Conservation (phyloP, 1,140 invertebrate genomes). For the Papilio glaucus region DNA sequence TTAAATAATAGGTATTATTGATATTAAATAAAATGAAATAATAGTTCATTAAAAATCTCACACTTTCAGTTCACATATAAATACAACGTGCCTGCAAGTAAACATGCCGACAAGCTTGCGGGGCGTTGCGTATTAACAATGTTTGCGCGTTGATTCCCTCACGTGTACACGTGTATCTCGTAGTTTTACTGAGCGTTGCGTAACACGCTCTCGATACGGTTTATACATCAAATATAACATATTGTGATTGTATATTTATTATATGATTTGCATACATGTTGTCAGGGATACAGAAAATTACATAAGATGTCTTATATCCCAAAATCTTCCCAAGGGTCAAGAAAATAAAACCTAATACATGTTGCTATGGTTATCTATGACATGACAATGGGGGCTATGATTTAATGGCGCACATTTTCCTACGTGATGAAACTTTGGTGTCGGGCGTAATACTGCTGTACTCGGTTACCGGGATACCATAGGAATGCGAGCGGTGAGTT, state of each 20-base stretch:
- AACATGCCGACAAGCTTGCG: background rate
- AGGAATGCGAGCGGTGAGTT: slow-evolving; percentile 25
- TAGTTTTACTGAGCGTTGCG: background rate
- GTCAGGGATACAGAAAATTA: no score
- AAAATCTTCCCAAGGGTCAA: no score
- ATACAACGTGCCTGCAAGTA: background rate
- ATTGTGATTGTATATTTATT: no score
- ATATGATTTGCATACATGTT: background rate
- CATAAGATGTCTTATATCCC: no score
- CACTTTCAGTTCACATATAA: background rate
- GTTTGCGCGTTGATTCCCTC: background rate
- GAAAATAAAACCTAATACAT: no score
- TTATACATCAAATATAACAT: background rate
- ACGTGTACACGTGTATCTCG: slow-evolving; percentile 4
- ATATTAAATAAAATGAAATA: no score
- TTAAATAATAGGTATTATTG: no score
- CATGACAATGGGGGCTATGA: no score
- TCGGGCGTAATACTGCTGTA: background rate
- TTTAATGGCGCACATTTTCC: background rate
- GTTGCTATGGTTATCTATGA: no score
- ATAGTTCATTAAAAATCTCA: background rate
- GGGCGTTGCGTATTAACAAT: background rate
- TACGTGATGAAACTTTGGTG: background rate
- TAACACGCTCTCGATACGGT: background rate
- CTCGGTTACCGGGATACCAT: slow-evolving; percentile 26